These are phyloP conservation scores for Dipodomys ordii DNA, from an alignment of 2,113 vertebrate genomes.

Conservation along the genomic window DNA sequence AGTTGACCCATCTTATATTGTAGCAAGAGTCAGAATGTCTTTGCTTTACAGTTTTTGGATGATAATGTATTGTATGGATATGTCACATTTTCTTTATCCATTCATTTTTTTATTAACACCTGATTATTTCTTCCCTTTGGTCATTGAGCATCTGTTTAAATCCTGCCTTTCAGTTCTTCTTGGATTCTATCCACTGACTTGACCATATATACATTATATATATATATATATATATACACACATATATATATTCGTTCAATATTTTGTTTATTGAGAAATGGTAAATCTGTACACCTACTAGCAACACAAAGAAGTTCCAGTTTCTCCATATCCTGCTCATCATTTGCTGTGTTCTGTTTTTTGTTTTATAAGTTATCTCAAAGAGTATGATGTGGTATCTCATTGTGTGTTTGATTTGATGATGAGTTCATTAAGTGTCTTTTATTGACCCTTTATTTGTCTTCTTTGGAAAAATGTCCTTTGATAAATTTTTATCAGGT, in stretches of 20 bases:
- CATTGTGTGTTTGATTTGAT: too few relatives aligned
- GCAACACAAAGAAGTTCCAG: too few relatives aligned
- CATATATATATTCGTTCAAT: background rate
- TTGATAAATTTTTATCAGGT: background rate
- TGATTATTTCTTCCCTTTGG: background rate
- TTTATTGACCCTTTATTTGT: too few relatives aligned
- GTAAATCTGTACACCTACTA: too few relatives aligned
- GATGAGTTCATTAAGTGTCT: too few relatives aligned
- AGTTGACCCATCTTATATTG: background rate
- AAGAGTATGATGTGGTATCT: too few relatives aligned
- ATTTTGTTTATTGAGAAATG: conserved; percentile 9
- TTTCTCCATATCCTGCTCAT: too few relatives aligned
- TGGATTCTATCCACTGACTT: background rate
- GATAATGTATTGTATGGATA: background rate
- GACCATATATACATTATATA: too few relatives aligned
- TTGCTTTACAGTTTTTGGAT: background rate
- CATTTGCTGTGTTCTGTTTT: too few relatives aligned
- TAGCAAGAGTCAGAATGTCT: background rate
- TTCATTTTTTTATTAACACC: background rate
- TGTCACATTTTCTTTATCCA: background rate
- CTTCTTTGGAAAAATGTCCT: too few relatives aligned
- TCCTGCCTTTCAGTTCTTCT: background rate
- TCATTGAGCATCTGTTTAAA: background rate
- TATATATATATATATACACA: too few relatives aligned
- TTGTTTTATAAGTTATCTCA: too few relatives aligned